Base-by-base conservation (phyloP, 2,888 invertebrate genomes). In the Pristionchus fissidentatus region DNA sequence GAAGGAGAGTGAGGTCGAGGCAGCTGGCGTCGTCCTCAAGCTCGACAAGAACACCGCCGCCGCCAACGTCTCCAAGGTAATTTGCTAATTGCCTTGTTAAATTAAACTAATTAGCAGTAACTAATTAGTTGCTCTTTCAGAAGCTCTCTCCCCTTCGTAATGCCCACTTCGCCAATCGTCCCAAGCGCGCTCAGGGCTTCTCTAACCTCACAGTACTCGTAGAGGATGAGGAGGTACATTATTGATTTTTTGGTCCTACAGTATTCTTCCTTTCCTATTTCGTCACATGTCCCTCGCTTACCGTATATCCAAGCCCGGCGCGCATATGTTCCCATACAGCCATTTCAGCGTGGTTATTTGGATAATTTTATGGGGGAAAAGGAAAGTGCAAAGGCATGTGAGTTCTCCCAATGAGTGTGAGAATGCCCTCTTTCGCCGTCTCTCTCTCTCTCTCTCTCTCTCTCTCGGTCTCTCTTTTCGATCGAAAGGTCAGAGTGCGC, bases 121-220 rank as follows among this genome's bases (percentile, higher is more conserved):
- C 41, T 43, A 26, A n/a, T 70, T 41, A 13, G 43, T 70, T 4
- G 7, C n/a, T 70, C 38, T 70, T 70, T 3, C 70, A 70, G 70
- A 70, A 41, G 26, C 19, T 70, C 32, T 7, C 38, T 41, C 70
- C 70, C 7, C 70, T 70, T 13, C 70, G 70, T 26, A 70, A 70
- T 26, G 70, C 70, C 22, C 70, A 70, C 70, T 70, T 70, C 13
- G 70, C 70, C 43, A 70, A 70, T 70, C 70, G 70, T 10, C 70
- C 70, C 26, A 70, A 70, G 70, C 70, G 70, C 0, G 22, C 70
- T 0, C 19, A 22, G n/a, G 70, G 70, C 32, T n/a, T 70, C 41
- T 70, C 38, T 41, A 70, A 70, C 8, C 70, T 70, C 5, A 70
- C 70, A 1, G 70, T 70, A 7, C 70, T 70, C n/a, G 38, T 70